Base-by-base conservation (phyloP, 2,797 vertebrate species). In the Garrulus glandarius region DNA sequence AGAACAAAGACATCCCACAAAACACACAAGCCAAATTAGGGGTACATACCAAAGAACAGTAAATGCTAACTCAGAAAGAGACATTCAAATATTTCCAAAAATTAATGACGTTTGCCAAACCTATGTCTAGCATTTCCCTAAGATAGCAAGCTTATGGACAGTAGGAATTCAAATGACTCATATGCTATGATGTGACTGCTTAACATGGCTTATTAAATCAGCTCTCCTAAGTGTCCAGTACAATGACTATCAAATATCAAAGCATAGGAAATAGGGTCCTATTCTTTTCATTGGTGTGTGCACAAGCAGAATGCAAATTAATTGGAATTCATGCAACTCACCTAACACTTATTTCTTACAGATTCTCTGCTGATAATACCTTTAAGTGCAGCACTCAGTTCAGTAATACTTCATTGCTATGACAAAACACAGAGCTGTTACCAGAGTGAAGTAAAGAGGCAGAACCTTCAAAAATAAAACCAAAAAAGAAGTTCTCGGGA, bases 241-340 rank as follows among this genome's bases (percentile, higher is more conserved):
- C 53, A 57, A 83, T 41, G 65, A 68, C 68, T 96, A 94, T 92
- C 92, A 93, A 92, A 95, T 96, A 93, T 92, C 92, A 94, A 96
- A 95, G 89, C 63, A 67, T 1, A 84, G 53, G 85, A 96, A 87
- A 93, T 22, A 70, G 3, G 32, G 12, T 44, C 22, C 49, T 64
- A 19, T 85, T 83, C 68, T 71, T 67, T 70, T 34, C 59, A 32
- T 30, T 69, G 55, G 44, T 53, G 23, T 2, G 4, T 46, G 22
- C 41, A 79, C 34, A 92, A 90, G 56, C 41, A 89, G 63, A 90
- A 67, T 64, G 24, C 15, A 81, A 60, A 75, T 63, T 61, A 52
- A 57, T 71, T 47, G 16, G 11, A 89, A 81, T 81, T 87, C 43
- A 17, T n/a, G 10, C 44, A 87, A 55, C 22, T 68, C 50, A 57